Evolutionary conservation across 2,113 vertebrate genomes (phyloP).

Genomic region (Nannospalax galili): DNA sequence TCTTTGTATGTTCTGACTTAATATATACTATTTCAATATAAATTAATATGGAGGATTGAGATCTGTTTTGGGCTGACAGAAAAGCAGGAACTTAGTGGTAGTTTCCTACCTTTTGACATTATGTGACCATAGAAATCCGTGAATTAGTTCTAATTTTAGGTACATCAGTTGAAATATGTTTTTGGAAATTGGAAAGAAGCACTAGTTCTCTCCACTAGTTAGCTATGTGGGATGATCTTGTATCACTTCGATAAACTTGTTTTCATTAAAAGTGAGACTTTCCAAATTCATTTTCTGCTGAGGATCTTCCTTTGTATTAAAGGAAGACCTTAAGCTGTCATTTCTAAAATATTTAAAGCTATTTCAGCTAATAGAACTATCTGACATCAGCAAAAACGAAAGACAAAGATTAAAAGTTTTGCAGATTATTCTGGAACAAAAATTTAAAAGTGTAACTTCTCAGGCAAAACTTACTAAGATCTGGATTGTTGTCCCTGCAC

Average conservation of each 20-base stretch:
- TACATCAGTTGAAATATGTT: constrained; percentile 18
- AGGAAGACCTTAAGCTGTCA: constrained; percentile 14
- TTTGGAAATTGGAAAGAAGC: constrained; percentile 34
- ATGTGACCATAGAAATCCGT: constrained; percentile 13
- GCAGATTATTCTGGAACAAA: neutral
- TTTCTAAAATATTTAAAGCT: constrained; percentile 12
- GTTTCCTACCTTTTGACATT: constrained; percentile 27
- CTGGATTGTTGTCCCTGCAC: neutral
- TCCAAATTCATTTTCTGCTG: constrained; percentile 43
- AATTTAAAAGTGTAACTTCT: constrained; percentile 5
- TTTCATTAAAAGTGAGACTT: constrained; percentile 11
- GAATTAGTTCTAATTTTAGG: constrained; percentile 44
- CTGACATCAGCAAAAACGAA: neutral
- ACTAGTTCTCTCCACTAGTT: constrained; percentile 15
- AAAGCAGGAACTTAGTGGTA: neutral
- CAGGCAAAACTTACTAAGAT: neutral
- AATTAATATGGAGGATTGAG: neutral
- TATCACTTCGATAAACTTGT: constrained; percentile 35
- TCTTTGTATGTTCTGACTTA: neutral
- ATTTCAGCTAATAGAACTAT: constrained; percentile 8
- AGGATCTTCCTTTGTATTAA: neutral
- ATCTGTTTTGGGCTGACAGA: neutral
- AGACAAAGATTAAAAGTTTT: neutral
- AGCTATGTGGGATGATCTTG: constrained; percentile 24
- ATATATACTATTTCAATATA: neutral